phyloP scores from a whole-genome alignment of 92 coral and sea anemone genomes.

The Porites evermanni region DNA sequence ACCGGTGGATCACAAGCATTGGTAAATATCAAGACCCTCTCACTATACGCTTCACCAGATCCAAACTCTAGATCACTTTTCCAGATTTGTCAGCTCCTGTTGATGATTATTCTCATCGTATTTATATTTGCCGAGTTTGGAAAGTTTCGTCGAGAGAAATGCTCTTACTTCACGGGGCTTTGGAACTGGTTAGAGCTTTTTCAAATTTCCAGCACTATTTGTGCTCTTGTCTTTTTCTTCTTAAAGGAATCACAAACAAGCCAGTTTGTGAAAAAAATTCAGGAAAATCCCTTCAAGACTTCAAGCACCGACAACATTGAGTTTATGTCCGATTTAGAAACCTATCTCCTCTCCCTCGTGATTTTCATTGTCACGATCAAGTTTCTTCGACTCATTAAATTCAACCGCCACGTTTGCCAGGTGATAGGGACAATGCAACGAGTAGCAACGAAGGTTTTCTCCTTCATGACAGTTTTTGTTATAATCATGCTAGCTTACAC shows the following conservation, averaged over 20 bases:
- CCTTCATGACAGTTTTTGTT: constrained; percentile 77
- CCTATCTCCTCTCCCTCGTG: constrained; percentile 79
- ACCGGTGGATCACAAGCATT: constrained; percentile 71
- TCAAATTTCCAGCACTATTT: constrained; percentile 70
- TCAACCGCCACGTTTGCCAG: constrained; percentile 73
- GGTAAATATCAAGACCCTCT: constrained; percentile 68
- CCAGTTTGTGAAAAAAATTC: constrained; percentile 70
- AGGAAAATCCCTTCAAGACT: constrained; percentile 83
- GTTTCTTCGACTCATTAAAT: constrained; percentile 75
- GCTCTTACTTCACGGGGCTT: constrained; percentile 56
- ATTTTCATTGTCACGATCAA: constrained; percentile 82
- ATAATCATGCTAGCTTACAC: constrained; percentile 76
- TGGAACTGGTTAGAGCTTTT: constrained; percentile 91
- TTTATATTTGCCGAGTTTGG: constrained; percentile 83
- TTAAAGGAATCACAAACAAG: constrained; percentile 80
- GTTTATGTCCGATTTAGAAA: constrained; percentile 77
- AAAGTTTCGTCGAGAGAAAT: constrained; percentile 75
- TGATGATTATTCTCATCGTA: constrained; percentile 74
- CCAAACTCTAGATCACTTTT: constrained; percentile 64
- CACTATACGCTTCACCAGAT: constrained; percentile 72
- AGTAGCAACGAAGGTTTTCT: constrained; percentile 69
- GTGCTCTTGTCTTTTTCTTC: constrained; percentile 82
- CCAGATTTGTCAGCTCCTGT: constrained; percentile 79
- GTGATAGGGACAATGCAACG: constrained; percentile 68
- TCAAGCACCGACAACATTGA: constrained; percentile 80